Evolutionary conservation across 1,140 invertebrate species (phyloP).

Genomic region (Ips nitidus): DNA sequence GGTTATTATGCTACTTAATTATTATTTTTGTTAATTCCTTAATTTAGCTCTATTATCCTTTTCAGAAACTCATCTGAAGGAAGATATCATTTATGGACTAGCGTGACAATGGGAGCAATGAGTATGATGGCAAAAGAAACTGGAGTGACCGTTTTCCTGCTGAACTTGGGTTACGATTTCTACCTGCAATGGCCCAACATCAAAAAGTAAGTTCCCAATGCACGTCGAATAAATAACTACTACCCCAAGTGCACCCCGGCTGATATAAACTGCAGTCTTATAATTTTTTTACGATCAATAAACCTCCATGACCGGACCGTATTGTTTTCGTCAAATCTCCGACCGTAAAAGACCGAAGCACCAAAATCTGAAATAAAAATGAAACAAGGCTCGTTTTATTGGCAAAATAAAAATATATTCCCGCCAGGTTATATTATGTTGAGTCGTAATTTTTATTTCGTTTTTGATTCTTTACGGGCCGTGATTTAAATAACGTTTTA

Average conservation of each 20-base stretch:
- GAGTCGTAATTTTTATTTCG: background rate
- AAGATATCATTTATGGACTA: conserved; percentile 61
- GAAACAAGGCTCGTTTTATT: conserved; percentile 11
- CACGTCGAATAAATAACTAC: background rate
- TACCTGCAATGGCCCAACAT: conserved; percentile 70
- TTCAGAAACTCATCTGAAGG: conserved; percentile 43
- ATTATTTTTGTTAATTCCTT: too few species aligned
- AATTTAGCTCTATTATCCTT: conserved; percentile 4
- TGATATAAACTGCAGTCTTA: conserved; percentile 14
- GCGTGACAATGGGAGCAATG: conserved; percentile 67
- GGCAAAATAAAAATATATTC: conserved; percentile 8
- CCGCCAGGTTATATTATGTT: background rate
- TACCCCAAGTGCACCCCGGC: background rate
- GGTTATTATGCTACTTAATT: too few species aligned
- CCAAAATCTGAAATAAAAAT: conserved; percentile 19
- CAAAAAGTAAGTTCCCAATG: conserved; percentile 59
- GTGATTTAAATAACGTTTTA: too few species aligned
- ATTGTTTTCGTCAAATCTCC: conserved; percentile 17
- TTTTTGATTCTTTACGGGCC: too few species aligned
- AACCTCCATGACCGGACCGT: conserved; percentile 1
- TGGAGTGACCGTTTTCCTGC: conserved; percentile 79
- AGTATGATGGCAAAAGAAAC: conserved; percentile 92
- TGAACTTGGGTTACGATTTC: conserved; percentile 73
- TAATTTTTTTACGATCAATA: conserved; percentile 25
- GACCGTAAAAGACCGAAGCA: conserved; percentile 14